Evolutionary conservation across 2,797 vertebrate genomes (phyloP).

Genomic region (Sebastes nivosus): DNA sequence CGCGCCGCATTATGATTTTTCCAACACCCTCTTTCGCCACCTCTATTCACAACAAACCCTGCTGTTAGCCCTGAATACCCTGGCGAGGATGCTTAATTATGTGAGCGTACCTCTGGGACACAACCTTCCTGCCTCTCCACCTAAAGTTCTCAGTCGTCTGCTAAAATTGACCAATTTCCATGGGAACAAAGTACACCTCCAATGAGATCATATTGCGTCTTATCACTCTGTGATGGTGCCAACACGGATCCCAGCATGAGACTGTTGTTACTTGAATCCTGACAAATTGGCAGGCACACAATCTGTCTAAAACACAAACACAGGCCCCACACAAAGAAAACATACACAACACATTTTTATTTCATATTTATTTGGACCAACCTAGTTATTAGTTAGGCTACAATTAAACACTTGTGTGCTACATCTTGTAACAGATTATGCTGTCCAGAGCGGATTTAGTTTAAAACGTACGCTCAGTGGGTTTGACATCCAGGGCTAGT

Average conservation of each 20-base stretch:
- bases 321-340: conserved; percentile 63
- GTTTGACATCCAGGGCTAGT: conserved; percentile 88
- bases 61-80: conserved; percentile 85
- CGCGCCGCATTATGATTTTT: conserved; percentile 76
- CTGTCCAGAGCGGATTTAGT: conserved; percentile 74
- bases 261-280: conserved; percentile 84
- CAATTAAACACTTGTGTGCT: conserved; percentile 2
- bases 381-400: not conserved
- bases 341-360: not conserved
- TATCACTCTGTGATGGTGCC: conserved; percentile 93
- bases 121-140: conserved; percentile 81
- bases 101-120: conserved; percentile 82
- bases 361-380: not conserved
- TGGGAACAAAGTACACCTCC: conserved; percentile 89
- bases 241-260: conserved; percentile 91
- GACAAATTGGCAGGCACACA: conserved; percentile 86
- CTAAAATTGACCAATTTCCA: conserved; percentile 89
- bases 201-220: conserved; percentile 89
- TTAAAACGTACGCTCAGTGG: conserved; percentile 85
- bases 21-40: conserved; percentile 79
- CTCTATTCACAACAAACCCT: conserved; percentile 85
- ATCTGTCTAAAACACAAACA: conserved; percentile 75
- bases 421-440: conserved; percentile 26
- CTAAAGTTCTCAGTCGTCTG: conserved; percentile 81
- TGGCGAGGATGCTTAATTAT: conserved; percentile 86